Conservation (phyloP, 2,888 invertebrate species). For the Scaptomyza tumidula region DNA sequence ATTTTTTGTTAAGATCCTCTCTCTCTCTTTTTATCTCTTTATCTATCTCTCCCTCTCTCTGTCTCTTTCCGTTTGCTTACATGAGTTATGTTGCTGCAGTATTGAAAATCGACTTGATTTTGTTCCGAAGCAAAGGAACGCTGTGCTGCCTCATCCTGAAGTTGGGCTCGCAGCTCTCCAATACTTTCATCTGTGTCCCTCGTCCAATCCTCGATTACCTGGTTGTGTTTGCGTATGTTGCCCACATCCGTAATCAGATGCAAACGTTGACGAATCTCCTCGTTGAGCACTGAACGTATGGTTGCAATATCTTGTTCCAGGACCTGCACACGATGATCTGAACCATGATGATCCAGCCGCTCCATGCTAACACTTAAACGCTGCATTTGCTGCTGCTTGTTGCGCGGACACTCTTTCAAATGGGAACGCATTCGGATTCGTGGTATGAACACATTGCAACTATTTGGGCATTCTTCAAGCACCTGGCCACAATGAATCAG, state of each 20-base stretch:
- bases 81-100: constrained; percentile 86
- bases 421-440: constrained; percentile 88
- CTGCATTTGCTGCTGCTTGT: constrained; percentile 42
- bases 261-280: constrained; percentile 84
- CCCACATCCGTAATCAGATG: constrained; percentile 84
- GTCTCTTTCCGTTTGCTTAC: constrained; percentile 40
- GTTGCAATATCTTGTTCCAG: constrained; percentile 81
- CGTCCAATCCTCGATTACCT: constrained; percentile 83
- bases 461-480: constrained; percentile 89
- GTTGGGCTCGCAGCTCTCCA: constrained; percentile 85
- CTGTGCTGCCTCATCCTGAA: constrained; percentile 86
- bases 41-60: too few species aligned
- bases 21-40: too few species aligned
- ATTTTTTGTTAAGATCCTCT: neutral
- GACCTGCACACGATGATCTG: constrained; percentile 72
- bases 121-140: constrained; percentile 86
- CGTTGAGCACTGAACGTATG: constrained; percentile 82
- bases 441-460: constrained; percentile 89
- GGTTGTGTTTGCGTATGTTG: constrained; percentile 83
- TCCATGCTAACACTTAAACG: constrained; percentile 62
- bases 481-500: constrained; percentile 89
- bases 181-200: constrained; percentile 81
- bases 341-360: constrained; percentile 63
- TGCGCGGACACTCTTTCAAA: constrained; percentile 84
- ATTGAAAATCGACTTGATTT: constrained; percentile 86